Base-by-base conservation (phyloP, 2,113 vertebrate genomes). In the Tragelaphus imberbis region DNA sequence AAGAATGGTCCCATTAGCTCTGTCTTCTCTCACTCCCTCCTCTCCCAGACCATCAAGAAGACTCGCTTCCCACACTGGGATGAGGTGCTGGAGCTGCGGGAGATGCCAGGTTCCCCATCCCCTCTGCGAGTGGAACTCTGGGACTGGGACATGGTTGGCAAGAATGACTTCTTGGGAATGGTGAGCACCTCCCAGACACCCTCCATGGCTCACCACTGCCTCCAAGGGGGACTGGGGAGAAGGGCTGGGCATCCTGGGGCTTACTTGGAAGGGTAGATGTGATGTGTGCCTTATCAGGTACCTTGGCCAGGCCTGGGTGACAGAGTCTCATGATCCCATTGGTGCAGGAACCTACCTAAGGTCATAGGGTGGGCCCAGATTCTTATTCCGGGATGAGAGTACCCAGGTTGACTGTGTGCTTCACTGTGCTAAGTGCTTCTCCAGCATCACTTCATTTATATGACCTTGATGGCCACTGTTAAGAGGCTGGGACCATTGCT, bases 81-180 rank as follows among this genome's bases (percentile, higher is more conserved):
- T 6, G 99, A 99, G 97, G 99, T 99, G 40, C 98, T 99, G 98
- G 99, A 99, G 97, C 95, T 99, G 93, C 96, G 98, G 0, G 98
- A 98, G 10, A 95, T 84, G 1, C 98, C 99, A 6, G 97, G 99
- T 4, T 81, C 85, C 27, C 98, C 97, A 0, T 97, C 97, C 28
- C 84, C 93, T 0, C 58, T 98, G 95, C 98, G 98, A 1, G 98
- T 99, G 97, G 99, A 99, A 96, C 98, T 99, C 80, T 99, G 99
- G 99, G 99, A 99, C 98, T 99, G 99, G 99, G 99, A 99, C 98
- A 99, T 99, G 98, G 99, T 99, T 98, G 99, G 99, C 97, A 99
- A 99, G 98, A 99, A 99, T 4, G 99, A 99, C 98, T 99, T 99
- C 98, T 87, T 99, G 97, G 99, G 99, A 92, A 98, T 98, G 99